A percentile compares a stretch with the other conserved stretches of the same genome.
Evolutionary conservation across 53 echinoderm and acorn worm species (phyloP).

Genomic region (Henricia sp.): DNA sequence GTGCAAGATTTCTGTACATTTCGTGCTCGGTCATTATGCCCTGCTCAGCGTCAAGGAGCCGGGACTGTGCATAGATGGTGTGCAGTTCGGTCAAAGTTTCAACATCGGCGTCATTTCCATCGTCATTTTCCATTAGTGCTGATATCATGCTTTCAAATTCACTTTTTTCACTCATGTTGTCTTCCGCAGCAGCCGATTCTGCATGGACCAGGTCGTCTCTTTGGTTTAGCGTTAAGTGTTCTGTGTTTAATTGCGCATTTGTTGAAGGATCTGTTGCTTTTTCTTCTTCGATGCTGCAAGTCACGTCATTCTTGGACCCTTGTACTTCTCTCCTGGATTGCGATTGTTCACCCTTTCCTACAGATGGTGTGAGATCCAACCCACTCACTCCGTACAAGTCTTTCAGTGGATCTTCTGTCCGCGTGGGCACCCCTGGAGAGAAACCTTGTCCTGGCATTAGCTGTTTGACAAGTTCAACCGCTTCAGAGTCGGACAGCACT

Average conservation of each 20-base stretch:
- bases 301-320: too few species aligned
- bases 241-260: too few species aligned
- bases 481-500: conserved; percentile 88
- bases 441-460: conserved; percentile 45
- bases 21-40: conserved; percentile 62
- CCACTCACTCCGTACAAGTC: conserved; percentile 10
- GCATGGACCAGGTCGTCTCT: too few species aligned
- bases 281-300: too few species aligned
- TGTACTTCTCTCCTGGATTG: background rate
- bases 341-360: conserved; percentile 1
- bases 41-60: conserved; percentile 68
- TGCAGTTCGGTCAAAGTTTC: conserved; percentile 95
- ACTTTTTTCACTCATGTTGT: conserved; percentile 52
- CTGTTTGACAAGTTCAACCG: conserved; percentile 71
- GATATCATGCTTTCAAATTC: conserved; percentile 96
- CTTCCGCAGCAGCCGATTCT: too few species aligned
- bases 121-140: conserved; percentile 80
- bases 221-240: background rate
- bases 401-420: conserved; percentile 16
- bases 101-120: conserved; percentile 92
- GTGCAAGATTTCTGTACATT: conserved; percentile 71
- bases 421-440: background rate
- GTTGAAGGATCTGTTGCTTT: too few species aligned
- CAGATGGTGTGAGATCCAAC: conserved; percentile 35
- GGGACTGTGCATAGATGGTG: conserved; percentile 89